Base-by-base conservation (phyloP, 2,113 vertebrate genomes). In the Irena cyanogastra region DNA sequence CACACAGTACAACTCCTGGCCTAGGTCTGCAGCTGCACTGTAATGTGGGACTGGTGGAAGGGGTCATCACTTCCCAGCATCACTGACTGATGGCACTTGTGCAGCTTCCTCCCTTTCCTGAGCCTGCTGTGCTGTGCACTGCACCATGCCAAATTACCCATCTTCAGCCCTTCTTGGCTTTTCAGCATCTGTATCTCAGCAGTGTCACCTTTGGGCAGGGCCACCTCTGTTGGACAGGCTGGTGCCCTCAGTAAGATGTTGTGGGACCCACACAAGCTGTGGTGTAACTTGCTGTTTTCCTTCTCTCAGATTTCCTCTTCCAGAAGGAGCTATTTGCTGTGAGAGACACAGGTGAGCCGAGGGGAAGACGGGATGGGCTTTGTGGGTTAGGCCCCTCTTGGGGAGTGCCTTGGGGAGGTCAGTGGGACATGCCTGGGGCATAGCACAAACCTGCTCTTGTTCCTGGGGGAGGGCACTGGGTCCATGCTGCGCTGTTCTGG, bases 301-400 rank as follows among this genome's bases (percentile, higher is more conserved):
- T 69, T 53, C 31, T 75, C 64, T 44, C 85, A 96, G 94, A 95
- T 86, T 87, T 93, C 60, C 65, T 92, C 47, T 92, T 96, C 71
- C 95, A 93, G 88, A 90, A 93, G 85, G 93, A 96, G 79, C 79
- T 60, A 23, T 94, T 96, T 89, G 76, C 83, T 83, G 64, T n/a
- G 9, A 90, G 90, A 90, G 88, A 93, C 68, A 8, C 87, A 95
- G 93, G 93, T 96, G 68, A 96, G 92, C 75, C 0, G 3, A 20
- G n/a, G 0, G 0, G 41, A n/a, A 19, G 14, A 4, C 0, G 10
- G 33, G 44, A 50, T 0, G 1, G 65, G 33, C 31, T 92, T 44
- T 83, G 65, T 0, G 9, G 57, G 20, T 24, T 17, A 42, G 13
- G 16, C 1, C 14, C 4, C 11, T 47, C 42, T 28, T 24, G 23